These are phyloP conservation scores for Sus cebifrons DNA, from an alignment of 2,797 vertebrate species.

Conservation along the genomic window DNA sequence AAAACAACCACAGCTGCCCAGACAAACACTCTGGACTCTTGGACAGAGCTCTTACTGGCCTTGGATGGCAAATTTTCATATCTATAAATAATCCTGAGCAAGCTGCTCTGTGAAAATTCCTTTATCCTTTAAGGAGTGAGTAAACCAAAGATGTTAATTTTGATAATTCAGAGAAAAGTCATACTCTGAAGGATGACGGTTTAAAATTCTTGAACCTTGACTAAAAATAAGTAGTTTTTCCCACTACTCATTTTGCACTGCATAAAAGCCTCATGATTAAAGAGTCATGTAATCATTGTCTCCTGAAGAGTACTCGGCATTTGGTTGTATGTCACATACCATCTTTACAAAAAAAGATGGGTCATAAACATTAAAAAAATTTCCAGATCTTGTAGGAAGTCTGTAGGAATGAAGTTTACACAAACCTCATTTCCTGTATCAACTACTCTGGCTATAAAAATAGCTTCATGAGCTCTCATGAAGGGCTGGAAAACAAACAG, in stretches of 20 bases:
- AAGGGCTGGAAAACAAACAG: not conserved
- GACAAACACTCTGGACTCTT: conserved; percentile 10
- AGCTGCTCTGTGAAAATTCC: conserved; percentile 64
- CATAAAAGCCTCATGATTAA: not conserved
- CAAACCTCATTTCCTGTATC: not conserved
- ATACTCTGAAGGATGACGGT: conserved; percentile 19
- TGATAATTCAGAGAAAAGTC: conserved; percentile 64
- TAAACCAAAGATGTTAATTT: conserved; percentile 48
- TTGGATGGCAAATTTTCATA: conserved; percentile 3
- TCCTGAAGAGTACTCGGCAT: not conserved
- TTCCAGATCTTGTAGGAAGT: not conserved
- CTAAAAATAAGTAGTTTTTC: conserved; percentile 57
- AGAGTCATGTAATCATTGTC: conserved; percentile 20
- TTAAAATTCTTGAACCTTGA: conserved; percentile 64
- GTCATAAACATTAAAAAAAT: not conserved
- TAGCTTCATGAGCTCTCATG: not conserved
- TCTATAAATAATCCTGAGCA: conserved; percentile 45
- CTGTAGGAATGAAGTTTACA: not conserved
- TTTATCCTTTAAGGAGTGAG: not conserved
- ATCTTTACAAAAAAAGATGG: not conserved
- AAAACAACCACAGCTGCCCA: not conserved
- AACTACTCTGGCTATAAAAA: not conserved
- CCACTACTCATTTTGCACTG: not conserved
- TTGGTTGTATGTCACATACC: not conserved
- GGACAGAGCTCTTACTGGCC: not conserved